Percentiles rank a stretch among this genome's conserved stretches.
These are phyloP conservation scores for Carcina quercana DNA, from an alignment of 2,888 invertebrate genomes.

Conservation along the genomic window DNA sequence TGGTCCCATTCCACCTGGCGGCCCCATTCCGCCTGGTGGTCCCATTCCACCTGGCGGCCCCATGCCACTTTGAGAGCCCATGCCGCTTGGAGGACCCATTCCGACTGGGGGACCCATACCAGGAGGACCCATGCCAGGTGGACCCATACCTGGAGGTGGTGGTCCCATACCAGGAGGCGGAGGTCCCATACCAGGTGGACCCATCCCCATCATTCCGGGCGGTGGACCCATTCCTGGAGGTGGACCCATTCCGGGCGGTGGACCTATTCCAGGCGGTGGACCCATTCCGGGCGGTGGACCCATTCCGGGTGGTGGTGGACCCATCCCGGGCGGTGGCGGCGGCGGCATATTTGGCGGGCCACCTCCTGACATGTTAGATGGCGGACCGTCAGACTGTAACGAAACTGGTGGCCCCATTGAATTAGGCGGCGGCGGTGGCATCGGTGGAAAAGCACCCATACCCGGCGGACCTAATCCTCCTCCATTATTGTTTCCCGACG, in stretches of 20 bases:
- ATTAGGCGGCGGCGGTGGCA: slow-evolving; percentile 50
- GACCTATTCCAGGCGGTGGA: slow-evolving; percentile 5
- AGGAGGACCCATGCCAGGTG: slow-evolving; percentile 26
- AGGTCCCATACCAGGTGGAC: slow-evolving; percentile 28
- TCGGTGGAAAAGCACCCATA: slow-evolving; percentile 42
- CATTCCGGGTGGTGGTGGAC: slow-evolving; percentile 23
- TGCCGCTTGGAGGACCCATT: slow-evolving; percentile 19
- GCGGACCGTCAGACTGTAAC: slow-evolving; percentile 31
- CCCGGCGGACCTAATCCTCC: slow-evolving; percentile 39
- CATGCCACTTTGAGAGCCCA: too few relatives aligned
- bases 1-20: slow-evolving; percentile 25
- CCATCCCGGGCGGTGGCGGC: slow-evolving; percentile 22
- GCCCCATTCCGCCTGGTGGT: slow-evolving; percentile 38
- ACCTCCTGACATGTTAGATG: slow-evolving; percentile 31
- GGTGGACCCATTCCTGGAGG: slow-evolving; percentile 34
- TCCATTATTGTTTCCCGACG: slow-evolving; percentile 40
- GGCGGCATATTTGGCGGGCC: slow-evolving; percentile 29
- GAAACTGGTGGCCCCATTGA: slow-evolving; percentile 33
- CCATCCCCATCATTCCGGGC: slow-evolving; percentile 20
- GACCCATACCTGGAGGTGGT: slow-evolving; percentile 27
- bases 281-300: slow-evolving; percentile 20
- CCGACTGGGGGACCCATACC: slow-evolving; percentile 34
- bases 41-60: slow-evolving; percentile 28
- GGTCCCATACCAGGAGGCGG: slow-evolving; percentile 26
- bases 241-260: slow-evolving; percentile 14